Base-by-base conservation (phyloP, 2,888 invertebrate species). In the Ceratothoa steindachneri region DNA sequence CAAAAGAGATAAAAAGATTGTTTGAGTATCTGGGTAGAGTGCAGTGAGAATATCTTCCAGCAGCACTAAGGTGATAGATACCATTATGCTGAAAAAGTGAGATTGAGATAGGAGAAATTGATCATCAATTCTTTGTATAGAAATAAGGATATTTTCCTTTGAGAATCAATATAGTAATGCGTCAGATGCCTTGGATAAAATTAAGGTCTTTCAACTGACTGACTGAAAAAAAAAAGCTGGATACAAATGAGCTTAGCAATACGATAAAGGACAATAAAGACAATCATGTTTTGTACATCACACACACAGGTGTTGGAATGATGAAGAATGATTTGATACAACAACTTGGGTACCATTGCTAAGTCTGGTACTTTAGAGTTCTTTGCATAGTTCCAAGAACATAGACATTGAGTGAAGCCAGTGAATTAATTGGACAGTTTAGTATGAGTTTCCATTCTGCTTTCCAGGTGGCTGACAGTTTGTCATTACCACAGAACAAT, bases 381-480 rank as follows among this genome's bases (percentile, higher is more conserved):
- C 86, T 87, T 97, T 80, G 89, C 91, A 72, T 95, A 95, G 86
- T 91, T 97, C 89, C 68, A 77, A 65, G 77, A 77, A 82, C 81
- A 28, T 80, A 81, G 2, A 81, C 81, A 67, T 55, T 82, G 52
- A 89, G 90, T 83, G 94, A 96, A 84, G 89, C 93, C 86, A 95
- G 92, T 84, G 98, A 99, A 86, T 92, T 99, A 90, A 99, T 99
- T 86, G 99, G 99, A 2, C 97, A 97, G 86, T 99, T 99, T 87
- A 99, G 99, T 84, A 99, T 99, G 81, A 99, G 99, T 76, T 99
- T 99, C 87, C 99, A 99, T 86, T 98, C 98, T 0, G 91, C 97
- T 1, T 99, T 99, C 87, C 88, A 95, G 71, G 97, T 99, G 74
- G 97, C 98, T 30, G 96, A 99, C 85, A 90, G 90, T 82, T 99